These are phyloP conservation scores for Drosophila subpulchrella DNA, from an alignment of 1,140 invertebrate genomes.

Conservation along the genomic window DNA sequence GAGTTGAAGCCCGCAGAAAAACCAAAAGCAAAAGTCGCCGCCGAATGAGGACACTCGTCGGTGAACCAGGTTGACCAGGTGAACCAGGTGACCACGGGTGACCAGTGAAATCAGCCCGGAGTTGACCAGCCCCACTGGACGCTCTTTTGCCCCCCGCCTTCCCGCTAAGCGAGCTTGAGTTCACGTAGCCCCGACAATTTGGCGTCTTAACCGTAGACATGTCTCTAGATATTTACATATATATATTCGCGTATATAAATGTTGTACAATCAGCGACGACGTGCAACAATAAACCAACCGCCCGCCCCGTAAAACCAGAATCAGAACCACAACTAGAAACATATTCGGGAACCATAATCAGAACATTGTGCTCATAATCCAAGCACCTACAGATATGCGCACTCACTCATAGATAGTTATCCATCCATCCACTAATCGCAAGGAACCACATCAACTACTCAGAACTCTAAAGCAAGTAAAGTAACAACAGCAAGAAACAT, in stretches of 20 bases:
- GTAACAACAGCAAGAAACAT: conserved; percentile 23
- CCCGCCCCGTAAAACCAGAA: conserved; percentile 16
- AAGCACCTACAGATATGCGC: conserved; percentile 67
- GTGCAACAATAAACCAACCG: conserved; percentile 72
- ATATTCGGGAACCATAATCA: conserved; percentile 19
- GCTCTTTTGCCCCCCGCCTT: conserved; percentile 5
- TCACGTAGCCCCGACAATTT: conserved; percentile 60
- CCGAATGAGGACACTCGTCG: conserved; percentile 26
- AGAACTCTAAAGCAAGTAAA: conserved; percentile 55
- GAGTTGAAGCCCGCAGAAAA: conserved; percentile 10
- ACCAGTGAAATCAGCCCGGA: conserved; percentile 7
- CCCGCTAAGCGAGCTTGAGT: conserved; percentile 57
- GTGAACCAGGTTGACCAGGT: neutral
- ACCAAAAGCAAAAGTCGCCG: neutral
- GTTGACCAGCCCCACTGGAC: neutral
- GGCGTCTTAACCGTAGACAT: conserved; percentile 62
- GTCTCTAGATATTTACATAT: conserved; percentile 55
- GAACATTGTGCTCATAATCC: conserved; percentile 48
- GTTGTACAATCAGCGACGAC: conserved; percentile 81
- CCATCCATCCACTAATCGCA: conserved; percentile 45
- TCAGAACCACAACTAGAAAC: conserved; percentile 11
- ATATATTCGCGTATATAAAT: conserved; percentile 67
- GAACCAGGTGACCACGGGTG: neutral
- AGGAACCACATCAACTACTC: conserved; percentile 66
- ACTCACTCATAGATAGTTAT: conserved; percentile 49